Base-by-base conservation (phyloP, 2,797 vertebrate genomes). In the Clarias pachynema region DNA sequence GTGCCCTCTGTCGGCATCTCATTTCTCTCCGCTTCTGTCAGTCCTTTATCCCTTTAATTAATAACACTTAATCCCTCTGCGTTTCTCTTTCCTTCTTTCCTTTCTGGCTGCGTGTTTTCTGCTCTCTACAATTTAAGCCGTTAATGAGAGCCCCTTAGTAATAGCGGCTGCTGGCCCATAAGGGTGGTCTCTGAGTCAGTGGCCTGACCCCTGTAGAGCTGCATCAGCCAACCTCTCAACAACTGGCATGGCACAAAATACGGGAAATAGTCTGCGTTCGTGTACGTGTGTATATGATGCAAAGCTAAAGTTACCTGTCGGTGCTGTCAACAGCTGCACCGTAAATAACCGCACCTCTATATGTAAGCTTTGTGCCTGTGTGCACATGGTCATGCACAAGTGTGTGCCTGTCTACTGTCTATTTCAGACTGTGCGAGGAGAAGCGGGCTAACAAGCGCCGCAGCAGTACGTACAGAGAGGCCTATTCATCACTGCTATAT, bases 81-180 rank as follows among this genome's bases (percentile, higher is more conserved):
- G 68, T 53, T 63, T 49, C 49, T 16, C 79, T 86, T 84, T 84
- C 83, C 69, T 77, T 87, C 56, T 0, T 89, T 89, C 90, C 26
- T 18, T 85, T 85, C 91, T 86, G 89, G 89, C 89, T 87, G 91
- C 81, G 86, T 88, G 91, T 91, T 91, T 90, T 88, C 89, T 59
- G 44, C 91, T 90, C 78, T 63, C 91, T 92, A 90, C 93, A 94
- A 94, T 95, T 62, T 93, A 93, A 86, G 70, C 88, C 87, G 91
- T 91, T 93, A 93, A 94, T 92, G 91, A 93, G 89, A 89, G 91
- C 86, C 91, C 89, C 91, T 88, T 86, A 89, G 91, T 90, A 88
- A 90, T 88, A 92, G 89, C 87, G 87, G 87, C 91, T 92, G 90
- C 91, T 91, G 90, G 90, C 91, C 90, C 86, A 87, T 88, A 87